Base-by-base conservation (phyloP, 2,888 invertebrate genomes). In the Oscheius myriophilus region DNA sequence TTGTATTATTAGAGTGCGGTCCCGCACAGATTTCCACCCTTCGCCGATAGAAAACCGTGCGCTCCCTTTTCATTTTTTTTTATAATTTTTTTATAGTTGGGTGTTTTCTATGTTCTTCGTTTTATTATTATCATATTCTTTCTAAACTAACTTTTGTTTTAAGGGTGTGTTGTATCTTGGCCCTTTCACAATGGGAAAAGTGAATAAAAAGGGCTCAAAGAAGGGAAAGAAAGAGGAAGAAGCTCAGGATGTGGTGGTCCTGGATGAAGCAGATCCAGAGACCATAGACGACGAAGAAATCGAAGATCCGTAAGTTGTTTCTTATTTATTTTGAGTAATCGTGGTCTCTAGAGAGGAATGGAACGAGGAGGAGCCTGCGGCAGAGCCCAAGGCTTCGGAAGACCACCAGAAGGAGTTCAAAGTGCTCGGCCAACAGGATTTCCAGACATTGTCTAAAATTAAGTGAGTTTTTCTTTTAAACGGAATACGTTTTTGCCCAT, bases 401-500 rank as follows among this genome's bases (percentile, higher is more conserved):
- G 52, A 63, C 33, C 49, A 52, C 21, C 63, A 63, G 25, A 63
- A 63, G 25, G 58, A 58, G 21, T 67, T 54, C 54, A 69, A 73
- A 68, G 73, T 76, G 4, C 70, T 76, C 26, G 75, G 75, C 52
- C 64, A 71, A 49, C 65, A 69, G 41, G 66, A 67, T 25, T 55
- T 76, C 57, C 59, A 67, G 33, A 71, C 72, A 55, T 53, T 73
- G 21, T 70, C 71, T n/a, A 52, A 69, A n/a, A 53, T 76, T 23
- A 76, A 70, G 75, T 75, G n/a, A 45, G 66, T 46, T 42, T 64
- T 63, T 21, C 21, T 1, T 14, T 51, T 49, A 1, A n/a, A 18
- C 18, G 6, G 4, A n/a, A n/a, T 43, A 7, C 46, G n/a, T 18
- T 46, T 4, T 46, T 18, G 6, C 46, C 11, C 12, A 18, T 80